phyloP scores from a whole-genome alignment of 23 tunicate species.

The Halocynthia roretzi region DNA sequence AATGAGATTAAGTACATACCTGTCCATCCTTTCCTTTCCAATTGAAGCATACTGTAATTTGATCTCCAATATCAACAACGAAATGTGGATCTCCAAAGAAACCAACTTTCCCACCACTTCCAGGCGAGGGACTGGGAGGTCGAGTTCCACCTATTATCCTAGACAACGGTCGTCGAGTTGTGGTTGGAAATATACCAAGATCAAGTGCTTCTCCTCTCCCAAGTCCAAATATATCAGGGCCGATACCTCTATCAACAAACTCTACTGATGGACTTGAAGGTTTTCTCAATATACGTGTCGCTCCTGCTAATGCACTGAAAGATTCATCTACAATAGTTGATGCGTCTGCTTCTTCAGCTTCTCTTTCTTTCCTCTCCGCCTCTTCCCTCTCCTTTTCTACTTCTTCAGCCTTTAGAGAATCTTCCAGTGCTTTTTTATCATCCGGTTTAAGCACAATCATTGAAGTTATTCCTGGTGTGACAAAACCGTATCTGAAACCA shows the following conservation, averaged over 20 bases:
- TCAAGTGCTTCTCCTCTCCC: background rate
- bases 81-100: constrained; percentile 45
- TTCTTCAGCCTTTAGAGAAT: constrained; percentile 12
- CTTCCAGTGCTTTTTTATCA: constrained; percentile 29
- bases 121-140: background rate
- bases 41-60: constrained; percentile 35
- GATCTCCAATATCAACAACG: constrained; percentile 11
- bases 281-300: too few relatives aligned
- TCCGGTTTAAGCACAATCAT: constrained; percentile 46
- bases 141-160: background rate
- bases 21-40: constrained; percentile 29
- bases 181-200: background rate
- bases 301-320: too few relatives aligned
- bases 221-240: background rate
- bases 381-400: background rate
- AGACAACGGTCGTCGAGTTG: background rate
- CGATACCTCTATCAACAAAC: too few relatives aligned
- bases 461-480: constrained; percentile 43
- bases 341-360: background rate
- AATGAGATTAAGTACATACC: background rate
- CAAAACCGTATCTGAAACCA: constrained; percentile 25
- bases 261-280: too few relatives aligned
- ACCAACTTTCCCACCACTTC: background rate
- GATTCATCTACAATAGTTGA: too few relatives aligned
- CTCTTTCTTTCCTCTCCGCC: background rate